These are phyloP conservation scores for Drosophila peninsularis DNA, from an alignment of 2,888 invertebrate genomes.

Conservation along the genomic window DNA sequence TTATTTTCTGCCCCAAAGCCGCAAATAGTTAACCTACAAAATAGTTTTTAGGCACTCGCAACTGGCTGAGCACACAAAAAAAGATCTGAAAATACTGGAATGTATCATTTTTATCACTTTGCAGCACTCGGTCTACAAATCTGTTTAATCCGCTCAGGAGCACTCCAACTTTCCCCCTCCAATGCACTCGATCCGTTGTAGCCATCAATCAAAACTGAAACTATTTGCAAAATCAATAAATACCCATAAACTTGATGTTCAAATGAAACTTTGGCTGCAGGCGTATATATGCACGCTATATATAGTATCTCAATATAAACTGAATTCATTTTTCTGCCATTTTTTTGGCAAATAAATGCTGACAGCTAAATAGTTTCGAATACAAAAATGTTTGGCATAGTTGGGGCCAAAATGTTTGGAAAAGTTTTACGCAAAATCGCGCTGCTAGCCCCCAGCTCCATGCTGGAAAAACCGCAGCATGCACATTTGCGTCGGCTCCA, in stretches of 20 bases:
- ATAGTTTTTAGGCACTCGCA: constrained; percentile 22
- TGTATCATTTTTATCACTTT: constrained; percentile 40
- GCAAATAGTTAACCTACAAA: constrained; percentile 11
- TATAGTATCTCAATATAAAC: constrained; percentile 39
- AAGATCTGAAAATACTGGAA: constrained; percentile 1
- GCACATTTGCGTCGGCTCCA: constrained; percentile 59
- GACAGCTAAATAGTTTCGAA: constrained; percentile 76
- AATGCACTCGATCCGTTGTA: constrained; percentile 14
- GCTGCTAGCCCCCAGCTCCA: constrained; percentile 20
- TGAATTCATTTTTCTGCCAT: constrained; percentile 13
- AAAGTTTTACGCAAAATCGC: constrained; percentile 77
- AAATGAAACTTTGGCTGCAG: constrained; percentile 52
- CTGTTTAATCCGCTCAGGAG: constrained; percentile 38
- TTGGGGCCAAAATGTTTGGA: constrained; percentile 69
- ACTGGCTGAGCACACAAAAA: background rate
- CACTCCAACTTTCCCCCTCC: constrained; percentile 1
- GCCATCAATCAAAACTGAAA: constrained; percentile 69
- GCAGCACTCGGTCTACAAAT: constrained; percentile 40
- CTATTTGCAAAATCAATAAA: constrained; percentile 77
- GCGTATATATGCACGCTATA: constrained; percentile 12
- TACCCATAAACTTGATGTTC: constrained; percentile 69
- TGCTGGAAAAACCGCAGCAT: constrained; percentile 63
- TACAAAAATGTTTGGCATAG: constrained; percentile 78
- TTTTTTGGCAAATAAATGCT: constrained; percentile 54
- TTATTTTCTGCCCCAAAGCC: background rate